phyloP scores from a whole-genome alignment of 2,797 vertebrate species.

The Phaenicophaeus curvirostris region DNA sequence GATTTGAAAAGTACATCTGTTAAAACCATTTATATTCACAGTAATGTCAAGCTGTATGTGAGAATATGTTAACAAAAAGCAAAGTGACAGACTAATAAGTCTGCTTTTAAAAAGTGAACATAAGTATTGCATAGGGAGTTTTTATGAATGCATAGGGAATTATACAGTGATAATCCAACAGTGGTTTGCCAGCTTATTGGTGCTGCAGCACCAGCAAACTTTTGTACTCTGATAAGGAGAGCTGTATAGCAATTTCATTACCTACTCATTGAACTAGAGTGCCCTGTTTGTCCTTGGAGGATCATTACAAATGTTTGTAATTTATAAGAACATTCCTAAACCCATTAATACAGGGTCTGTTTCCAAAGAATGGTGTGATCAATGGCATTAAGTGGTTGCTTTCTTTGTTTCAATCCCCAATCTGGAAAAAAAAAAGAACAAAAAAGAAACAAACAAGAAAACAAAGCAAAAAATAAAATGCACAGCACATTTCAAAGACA shows the following conservation, averaged over 20 bases:
- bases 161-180: not conserved
- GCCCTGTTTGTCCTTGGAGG: slow-evolving; percentile 22
- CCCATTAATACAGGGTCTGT: not conserved
- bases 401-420: not conserved
- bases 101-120: not conserved
- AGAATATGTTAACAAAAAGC: slow-evolving; percentile 10
- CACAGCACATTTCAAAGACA: not conserved
- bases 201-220: not conserved
- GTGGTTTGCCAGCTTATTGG: not conserved
- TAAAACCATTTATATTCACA: not conserved
- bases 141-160: not conserved
- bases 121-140: not conserved
- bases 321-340: slow-evolving; percentile 25
- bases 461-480: not conserved
- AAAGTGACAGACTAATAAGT: slow-evolving; percentile 6
- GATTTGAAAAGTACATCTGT: not conserved
- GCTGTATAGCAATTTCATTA: not conserved
- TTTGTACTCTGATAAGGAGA: not conserved
- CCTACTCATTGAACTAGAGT: not conserved
- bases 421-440: not conserved
- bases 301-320: slow-evolving; percentile 36
- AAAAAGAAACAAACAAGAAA: not conserved
- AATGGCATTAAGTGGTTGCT: not conserved
- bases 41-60: not conserved
- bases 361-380: not conserved